Percentiles rank a stretch among this genome's conserved stretches.
Evolutionary conservation across 2,113 vertebrate genomes (phyloP).

Genomic region (Channa maculata): DNA sequence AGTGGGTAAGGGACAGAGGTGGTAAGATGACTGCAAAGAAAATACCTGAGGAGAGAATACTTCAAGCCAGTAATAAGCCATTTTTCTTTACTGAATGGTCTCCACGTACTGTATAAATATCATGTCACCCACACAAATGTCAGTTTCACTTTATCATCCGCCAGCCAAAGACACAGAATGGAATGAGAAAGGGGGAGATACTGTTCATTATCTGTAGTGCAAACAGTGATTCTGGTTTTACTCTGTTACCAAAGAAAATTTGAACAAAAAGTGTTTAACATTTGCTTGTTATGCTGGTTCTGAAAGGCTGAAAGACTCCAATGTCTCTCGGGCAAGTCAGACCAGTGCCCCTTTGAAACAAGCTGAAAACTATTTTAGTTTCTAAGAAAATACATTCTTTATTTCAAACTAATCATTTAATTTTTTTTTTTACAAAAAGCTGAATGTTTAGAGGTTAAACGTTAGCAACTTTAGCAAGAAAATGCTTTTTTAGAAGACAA

Average conservation of each 20-base stretch:
- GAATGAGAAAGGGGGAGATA: neutral
- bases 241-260: too few species aligned
- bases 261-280: too few species aligned
- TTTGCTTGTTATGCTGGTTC: too few species aligned
- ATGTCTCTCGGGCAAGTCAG: too few species aligned
- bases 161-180: conserved; percentile 32
- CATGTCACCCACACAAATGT: conserved; percentile 50
- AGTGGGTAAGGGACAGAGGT: conserved; percentile 2
- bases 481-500: neutral
- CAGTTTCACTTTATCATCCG: conserved; percentile 64
- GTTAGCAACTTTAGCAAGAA: too few species aligned
- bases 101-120: conserved; percentile 59
- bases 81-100: conserved; percentile 69
- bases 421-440: too few species aligned
- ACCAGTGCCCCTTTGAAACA: too few species aligned
- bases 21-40: conserved; percentile 5
- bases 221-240: conserved; percentile 5
- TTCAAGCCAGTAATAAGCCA: conserved; percentile 68
- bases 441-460: too few species aligned
- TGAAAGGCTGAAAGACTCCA: too few species aligned
- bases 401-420: too few species aligned
- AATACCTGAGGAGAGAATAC: conserved; percentile 44
- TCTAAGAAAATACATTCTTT: too few species aligned
- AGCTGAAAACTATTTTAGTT: too few species aligned
- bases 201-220: conserved; percentile 22